Percentiles rank a stretch among this genome's conserved stretches.
phyloP scores from a whole-genome alignment of 2,797 vertebrate genomes.

The Triplophysa yarkandensis region DNA sequence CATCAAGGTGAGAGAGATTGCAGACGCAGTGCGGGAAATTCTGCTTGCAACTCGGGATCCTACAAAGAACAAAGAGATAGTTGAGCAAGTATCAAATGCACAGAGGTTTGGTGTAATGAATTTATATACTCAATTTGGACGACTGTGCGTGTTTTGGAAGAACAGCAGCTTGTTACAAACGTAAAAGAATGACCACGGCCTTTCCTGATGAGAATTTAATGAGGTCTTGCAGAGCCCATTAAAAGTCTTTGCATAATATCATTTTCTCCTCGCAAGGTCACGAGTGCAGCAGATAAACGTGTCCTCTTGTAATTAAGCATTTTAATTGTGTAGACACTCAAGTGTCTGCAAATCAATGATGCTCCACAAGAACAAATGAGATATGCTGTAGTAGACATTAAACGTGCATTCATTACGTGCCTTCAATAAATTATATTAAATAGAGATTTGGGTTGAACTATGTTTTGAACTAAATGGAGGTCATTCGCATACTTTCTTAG shows the following conservation, averaged over 20 bases:
- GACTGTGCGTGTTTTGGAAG: conserved; percentile 39
- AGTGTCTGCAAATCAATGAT: conserved; percentile 44
- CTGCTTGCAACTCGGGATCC: conserved; percentile 43
- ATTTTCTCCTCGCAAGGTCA: conserved; percentile 48
- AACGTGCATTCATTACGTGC: not conserved
- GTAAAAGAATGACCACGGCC: conserved; percentile 42
- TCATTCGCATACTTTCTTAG: not conserved
- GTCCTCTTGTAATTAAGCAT: conserved; percentile 56
- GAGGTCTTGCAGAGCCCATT: conserved; percentile 46
- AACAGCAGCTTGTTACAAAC: conserved; percentile 40
- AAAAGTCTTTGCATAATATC: conserved; percentile 42
- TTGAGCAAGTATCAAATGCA: conserved; percentile 39
- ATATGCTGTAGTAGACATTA: conserved; percentile 11
- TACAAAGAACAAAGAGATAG: conserved; percentile 30
- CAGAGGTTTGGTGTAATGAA: conserved; percentile 36
- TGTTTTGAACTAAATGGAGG: conserved; percentile 2
- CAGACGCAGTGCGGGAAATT: conserved; percentile 29
- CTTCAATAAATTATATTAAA: not conserved
- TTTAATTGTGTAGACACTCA: conserved; percentile 34
- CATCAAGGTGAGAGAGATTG: conserved; percentile 57
- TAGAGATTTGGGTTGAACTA: conserved; percentile 10
- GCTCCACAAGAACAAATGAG: conserved; percentile 23
- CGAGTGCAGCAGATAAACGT: conserved; percentile 44
- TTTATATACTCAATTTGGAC: conserved; percentile 43
- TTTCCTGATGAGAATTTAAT: conserved; percentile 53